Percentiles rank a stretch among this genome's conserved stretches.
Conservation (phyloP, 2,797 vertebrate species). For the Odontamblyopus lacepedii region DNA sequence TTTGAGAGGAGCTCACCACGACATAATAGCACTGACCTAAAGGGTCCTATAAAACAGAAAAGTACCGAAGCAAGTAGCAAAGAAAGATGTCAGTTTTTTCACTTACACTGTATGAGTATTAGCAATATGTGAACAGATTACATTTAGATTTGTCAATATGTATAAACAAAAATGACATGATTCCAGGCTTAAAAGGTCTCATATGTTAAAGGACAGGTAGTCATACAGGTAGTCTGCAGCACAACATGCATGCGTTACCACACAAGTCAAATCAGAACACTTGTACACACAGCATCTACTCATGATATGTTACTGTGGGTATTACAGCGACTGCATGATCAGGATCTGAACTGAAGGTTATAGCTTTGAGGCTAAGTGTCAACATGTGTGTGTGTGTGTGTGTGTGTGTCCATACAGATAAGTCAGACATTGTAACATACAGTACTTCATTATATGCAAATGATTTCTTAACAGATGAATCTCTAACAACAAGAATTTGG, state of each 20-base stretch:
- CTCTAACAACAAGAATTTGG: slow-evolving; percentile 9
- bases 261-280: slow-evolving; percentile 34
- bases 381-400: background rate
- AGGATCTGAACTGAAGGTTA: background rate
- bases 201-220: slow-evolving; percentile 4
- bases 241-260: slow-evolving; percentile 36
- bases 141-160: slow-evolving; percentile 60
- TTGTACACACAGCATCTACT: slow-evolving; percentile 34
- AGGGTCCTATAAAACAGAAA: slow-evolving; percentile 60
- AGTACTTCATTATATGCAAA: slow-evolving; percentile 6
- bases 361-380: slow-evolving; percentile 3
- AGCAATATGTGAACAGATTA: slow-evolving; percentile 60
- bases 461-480: background rate
- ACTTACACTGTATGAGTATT: slow-evolving; percentile 58
- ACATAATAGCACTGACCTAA: slow-evolving; percentile 61
- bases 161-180: slow-evolving; percentile 36
- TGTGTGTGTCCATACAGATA: background rate
- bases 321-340: background rate
- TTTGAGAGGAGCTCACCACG: slow-evolving; percentile 55
- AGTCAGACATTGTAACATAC: slow-evolving; percentile 7
- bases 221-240: slow-evolving; percentile 39
- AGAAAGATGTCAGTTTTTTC: slow-evolving; percentile 62
- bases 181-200: slow-evolving; percentile 29
- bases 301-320: slow-evolving; percentile 3
- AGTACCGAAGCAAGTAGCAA: slow-evolving; percentile 56